A percentile compares a stretch with the other conserved stretches of the same genome.
Conservation (phyloP, 2,113 vertebrate species). For the Hydrolagus affinis region DNA sequence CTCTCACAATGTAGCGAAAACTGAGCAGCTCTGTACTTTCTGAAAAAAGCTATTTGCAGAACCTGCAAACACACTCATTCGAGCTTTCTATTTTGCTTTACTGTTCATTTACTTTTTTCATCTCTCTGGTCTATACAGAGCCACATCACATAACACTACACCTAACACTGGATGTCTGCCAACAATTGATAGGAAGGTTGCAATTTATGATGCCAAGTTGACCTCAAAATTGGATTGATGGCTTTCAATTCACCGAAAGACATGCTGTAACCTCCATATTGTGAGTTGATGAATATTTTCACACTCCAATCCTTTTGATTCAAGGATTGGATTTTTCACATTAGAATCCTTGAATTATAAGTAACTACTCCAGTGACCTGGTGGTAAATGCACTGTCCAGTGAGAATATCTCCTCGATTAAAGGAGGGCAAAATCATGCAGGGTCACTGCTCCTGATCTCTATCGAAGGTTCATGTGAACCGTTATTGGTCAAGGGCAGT, state of each 20-base stretch:
- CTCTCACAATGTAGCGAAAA: neutral
- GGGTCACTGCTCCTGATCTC: too few relatives aligned
- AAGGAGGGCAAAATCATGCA: too few relatives aligned
- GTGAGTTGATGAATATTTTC: neutral
- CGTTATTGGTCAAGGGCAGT: too few relatives aligned
- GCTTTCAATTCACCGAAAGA: neutral
- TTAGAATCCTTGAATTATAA: too few relatives aligned
- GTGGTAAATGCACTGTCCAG: too few relatives aligned
- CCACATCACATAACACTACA: neutral
- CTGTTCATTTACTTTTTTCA: neutral
- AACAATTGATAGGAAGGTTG: neutral
- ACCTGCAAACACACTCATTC: neutral
- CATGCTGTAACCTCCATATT: neutral
- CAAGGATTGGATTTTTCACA: too few relatives aligned
- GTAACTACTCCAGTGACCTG: too few relatives aligned
- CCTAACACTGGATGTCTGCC: neutral
- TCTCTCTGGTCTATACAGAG: neutral
- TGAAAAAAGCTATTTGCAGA: neutral
- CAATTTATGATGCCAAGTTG: neutral
- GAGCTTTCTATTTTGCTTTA: neutral
- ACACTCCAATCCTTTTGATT: too few relatives aligned
- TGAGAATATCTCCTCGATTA: too few relatives aligned
- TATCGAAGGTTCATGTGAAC: too few relatives aligned
- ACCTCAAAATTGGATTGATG: neutral
- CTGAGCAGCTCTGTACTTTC: neutral